phyloP scores from a whole-genome alignment of 2,888 invertebrate species.

The Junonia oenone region DNA sequence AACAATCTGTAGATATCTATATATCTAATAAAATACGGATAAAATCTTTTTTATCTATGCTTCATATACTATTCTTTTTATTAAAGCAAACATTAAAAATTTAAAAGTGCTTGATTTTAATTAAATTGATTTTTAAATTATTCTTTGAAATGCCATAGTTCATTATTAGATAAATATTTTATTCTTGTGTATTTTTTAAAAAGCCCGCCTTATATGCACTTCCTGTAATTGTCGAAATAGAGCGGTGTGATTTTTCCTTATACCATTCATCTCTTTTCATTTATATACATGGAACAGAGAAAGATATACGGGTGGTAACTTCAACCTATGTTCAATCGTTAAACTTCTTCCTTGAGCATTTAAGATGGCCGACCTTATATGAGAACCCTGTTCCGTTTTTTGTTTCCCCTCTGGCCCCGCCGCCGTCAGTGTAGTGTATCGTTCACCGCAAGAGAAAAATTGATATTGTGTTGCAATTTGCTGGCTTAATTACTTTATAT shows the following conservation, averaged over 20 bases:
- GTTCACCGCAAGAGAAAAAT: conserved; percentile 78
- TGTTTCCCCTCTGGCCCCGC: conserved; percentile 78
- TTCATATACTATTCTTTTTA: too few relatives aligned
- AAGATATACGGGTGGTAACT: conserved; percentile 11
- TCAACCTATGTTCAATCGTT: conserved; percentile 3
- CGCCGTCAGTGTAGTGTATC: conserved; percentile 78
- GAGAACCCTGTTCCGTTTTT: conserved; percentile 79
- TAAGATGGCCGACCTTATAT: conserved; percentile 59
- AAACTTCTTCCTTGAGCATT: conserved; percentile 21
- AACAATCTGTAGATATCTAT: too few relatives aligned
- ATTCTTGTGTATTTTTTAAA: too few relatives aligned
- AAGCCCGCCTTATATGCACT: conserved; percentile 22
- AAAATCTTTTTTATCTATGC: too few relatives aligned
- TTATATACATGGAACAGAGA: conserved; percentile 19
- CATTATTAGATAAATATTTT: too few relatives aligned
- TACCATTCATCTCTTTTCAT: conserved; percentile 32
- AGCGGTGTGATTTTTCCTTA: conserved; percentile 20
- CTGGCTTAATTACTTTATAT: conserved; percentile 75
- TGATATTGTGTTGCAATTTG: conserved; percentile 76
- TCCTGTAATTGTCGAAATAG: conserved; percentile 6
- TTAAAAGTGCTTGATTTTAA: too few relatives aligned
- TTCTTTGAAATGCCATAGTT: too few relatives aligned
- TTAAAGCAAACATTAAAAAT: too few relatives aligned
- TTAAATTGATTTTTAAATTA: too few relatives aligned
- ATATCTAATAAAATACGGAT: too few relatives aligned